Base-by-base conservation (phyloP, 2,113 vertebrate species). In the Etheostoma spectabile region DNA sequence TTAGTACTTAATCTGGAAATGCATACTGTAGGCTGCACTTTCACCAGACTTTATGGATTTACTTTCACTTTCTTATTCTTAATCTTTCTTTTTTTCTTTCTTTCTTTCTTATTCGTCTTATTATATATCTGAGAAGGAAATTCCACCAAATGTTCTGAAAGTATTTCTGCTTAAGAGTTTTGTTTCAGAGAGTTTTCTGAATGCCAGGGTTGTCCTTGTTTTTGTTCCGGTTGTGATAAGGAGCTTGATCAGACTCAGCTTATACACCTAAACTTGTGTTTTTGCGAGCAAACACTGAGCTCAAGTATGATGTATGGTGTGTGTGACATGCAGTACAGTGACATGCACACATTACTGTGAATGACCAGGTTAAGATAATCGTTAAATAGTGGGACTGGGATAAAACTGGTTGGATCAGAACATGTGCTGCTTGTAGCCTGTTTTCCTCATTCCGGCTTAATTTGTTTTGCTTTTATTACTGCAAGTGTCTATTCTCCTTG, bases 361-460 rank as follows among this genome's bases (percentile, higher is more conserved):
- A 30, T 22, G 65, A 42, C 8, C n/a, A 65, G 3, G n/a, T 46
- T 19, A 38, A 61, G 19, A 57, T 52, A 0, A 38, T 22, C 16
- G 21, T 18, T 62, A 14, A 48, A 65, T 8, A 14, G 11, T 74
- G 24, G 11, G 16, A 76, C 15, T 69, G 27, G 11, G 0, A 12
- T 46, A 1, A 65, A 72, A 80, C 18, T 52, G 63, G 12, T 10
- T 16, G n/a, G 14, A 59, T 62, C 5, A 73, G 62, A n/a, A n/a
- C 30, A 18, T 51, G 38, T 52, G 35, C 35, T 65, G 2, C 1
- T 45, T 13, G 1, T 21, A 21, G 46, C 42, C 8, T 2, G 13
- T 79, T 84, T 38, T 74, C 14, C 30, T 75, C 51, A 24, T 64
- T 67, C 49, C 69, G 61, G 8, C 65, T 51, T 21, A 2, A 45